These are phyloP conservation scores for Tipula unca DNA, from an alignment of 2,888 invertebrate species.

Conservation along the genomic window DNA sequence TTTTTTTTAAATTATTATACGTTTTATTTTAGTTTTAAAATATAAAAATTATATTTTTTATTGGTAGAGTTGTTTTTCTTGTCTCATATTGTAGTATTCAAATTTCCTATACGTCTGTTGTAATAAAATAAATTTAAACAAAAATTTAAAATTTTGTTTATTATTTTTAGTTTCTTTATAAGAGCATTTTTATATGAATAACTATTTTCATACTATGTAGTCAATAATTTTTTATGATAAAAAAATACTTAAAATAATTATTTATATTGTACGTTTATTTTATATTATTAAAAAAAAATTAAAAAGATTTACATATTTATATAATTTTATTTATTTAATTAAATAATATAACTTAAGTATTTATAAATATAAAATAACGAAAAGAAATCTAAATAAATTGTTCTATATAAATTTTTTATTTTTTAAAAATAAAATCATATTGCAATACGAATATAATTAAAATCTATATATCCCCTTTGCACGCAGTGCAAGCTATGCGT, in stretches of 20 bases:
- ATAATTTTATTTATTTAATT: background rate
- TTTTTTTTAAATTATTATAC: background rate
- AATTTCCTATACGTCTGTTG: background rate
- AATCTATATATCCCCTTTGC: background rate
- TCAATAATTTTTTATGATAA: background rate
- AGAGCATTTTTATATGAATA: background rate
- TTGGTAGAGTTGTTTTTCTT: background rate
- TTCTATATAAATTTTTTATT: background rate
- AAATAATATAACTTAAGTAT: background rate
- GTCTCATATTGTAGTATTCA: background rate
- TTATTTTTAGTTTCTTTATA: background rate
- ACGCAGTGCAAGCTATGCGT: background rate
- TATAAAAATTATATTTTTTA: background rate
- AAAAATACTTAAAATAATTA: background rate
- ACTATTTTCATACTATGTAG: too few relatives aligned
- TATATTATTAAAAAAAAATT: background rate
- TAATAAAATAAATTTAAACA: background rate
- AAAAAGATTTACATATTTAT: background rate
- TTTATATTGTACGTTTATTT: conserved; percentile 8
- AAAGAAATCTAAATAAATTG: background rate
- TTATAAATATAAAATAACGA: background rate
- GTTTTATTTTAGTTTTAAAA: background rate
- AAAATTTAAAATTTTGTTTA: background rate
- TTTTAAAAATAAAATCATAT: conserved; percentile 2
- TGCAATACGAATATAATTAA: background rate